Evolutionary conservation across 1,140 invertebrate genomes (phyloP), one percentile per base, ranked within the genome.

Genomic region (Heliconius himera): DNA sequence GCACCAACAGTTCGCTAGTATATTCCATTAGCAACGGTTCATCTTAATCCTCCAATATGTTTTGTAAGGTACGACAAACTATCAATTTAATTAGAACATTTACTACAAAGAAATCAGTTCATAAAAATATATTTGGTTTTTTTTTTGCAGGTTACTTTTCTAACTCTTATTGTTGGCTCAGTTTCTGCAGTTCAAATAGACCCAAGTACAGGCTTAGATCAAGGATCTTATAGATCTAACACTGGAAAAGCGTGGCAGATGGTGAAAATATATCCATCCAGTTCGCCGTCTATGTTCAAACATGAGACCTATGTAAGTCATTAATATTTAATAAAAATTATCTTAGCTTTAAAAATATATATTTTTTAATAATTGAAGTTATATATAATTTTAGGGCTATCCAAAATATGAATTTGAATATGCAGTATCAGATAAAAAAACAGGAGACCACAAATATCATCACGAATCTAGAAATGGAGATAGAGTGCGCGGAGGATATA

Each of bases 401-500:
- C 95, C 95, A 5, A 95, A 95, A 83, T 96, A 95, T 86, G 95
- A 94, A 81, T 96, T 95, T 83, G 92, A 95, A 36, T 96, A 96
- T 80, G 92, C 95, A 70, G 95, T 96, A 49, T 92, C 93, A 9
- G 95, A 96, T 70, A 92, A 94, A 29, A 94, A 93, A 82, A 96
- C 94, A 13, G 95, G 96, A 4, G 95, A 96, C 74, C 91, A 94
- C 9, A 95, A 96, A 80, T 91, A 93, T 16, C 95, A 95, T 9
- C 93, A 94, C 26, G 95, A 96, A 79, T 87, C 85, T 3, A 91
- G 95, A 9, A 95, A 95, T 78, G 95, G 95, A 4, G 95, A 96
- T 78, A 81, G 93, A 60, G 95, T 96, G 4, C 95, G 95, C 66
- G 96, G 96, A 26, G 95, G 96, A 82, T 97, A 96, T 90, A 95